Evolutionary conservation across 2,888 invertebrate species (phyloP).

Genomic region (Noctua pronuba): DNA sequence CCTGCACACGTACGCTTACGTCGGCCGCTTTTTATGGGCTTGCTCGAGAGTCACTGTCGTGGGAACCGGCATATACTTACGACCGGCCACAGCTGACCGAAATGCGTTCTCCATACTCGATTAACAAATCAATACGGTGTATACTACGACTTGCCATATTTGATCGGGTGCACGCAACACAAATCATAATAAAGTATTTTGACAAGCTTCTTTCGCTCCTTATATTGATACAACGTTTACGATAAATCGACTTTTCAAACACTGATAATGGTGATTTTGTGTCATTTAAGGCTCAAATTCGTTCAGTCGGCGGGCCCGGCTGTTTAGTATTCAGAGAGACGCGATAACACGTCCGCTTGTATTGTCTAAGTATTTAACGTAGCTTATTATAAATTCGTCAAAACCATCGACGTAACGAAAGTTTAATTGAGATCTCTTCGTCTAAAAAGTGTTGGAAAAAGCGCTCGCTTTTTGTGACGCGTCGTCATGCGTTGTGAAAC

Average conservation of each 20-base stretch:
- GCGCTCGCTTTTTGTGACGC: constrained; percentile 71
- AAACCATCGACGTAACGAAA: constrained; percentile 81
- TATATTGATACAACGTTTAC: constrained; percentile 72
- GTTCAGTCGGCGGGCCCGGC: constrained; percentile 68
- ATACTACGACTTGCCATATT: constrained; percentile 83
- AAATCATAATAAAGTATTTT: constrained; percentile 80
- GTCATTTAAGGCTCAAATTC: constrained; percentile 75
- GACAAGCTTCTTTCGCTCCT: constrained; percentile 78
- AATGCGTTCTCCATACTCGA: constrained; percentile 90
- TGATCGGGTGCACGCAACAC: constrained; percentile 76
- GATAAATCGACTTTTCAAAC: constrained; percentile 63
- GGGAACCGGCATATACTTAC: constrained; percentile 90
- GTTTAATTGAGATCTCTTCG: constrained; percentile 77
- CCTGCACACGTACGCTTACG: constrained; percentile 88
- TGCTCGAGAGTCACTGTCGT: constrained; percentile 88
- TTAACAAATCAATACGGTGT: constrained; percentile 88
- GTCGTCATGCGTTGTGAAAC: constrained; percentile 80
- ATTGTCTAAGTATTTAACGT: constrained; percentile 78
- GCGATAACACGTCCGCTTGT: constrained; percentile 83
- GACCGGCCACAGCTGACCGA: constrained; percentile 88
- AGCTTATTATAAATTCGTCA: constrained; percentile 85
- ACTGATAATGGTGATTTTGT: constrained; percentile 56
- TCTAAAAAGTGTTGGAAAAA: constrained; percentile 73
- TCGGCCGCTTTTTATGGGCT: constrained; percentile 88
- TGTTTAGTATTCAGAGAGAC: constrained; percentile 81